A percentile compares a stretch with the other conserved stretches of the same genome.
These are phyloP conservation scores for Gopherus flavomarginatus DNA, from an alignment of 2,113 vertebrate species.

Conservation along the genomic window DNA sequence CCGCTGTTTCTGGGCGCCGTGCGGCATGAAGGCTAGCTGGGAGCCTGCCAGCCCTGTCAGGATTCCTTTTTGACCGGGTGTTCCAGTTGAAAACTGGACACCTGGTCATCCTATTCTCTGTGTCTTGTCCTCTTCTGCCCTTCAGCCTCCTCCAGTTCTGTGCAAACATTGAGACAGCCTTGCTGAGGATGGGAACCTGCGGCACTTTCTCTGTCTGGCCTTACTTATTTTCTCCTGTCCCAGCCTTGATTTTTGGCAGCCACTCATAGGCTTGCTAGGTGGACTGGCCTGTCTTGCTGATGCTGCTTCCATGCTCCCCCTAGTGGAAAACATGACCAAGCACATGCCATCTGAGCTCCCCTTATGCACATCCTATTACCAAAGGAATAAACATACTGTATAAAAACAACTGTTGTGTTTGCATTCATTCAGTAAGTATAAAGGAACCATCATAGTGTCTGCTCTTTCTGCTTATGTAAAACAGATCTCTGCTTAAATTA, in stretches of 20 bases:
- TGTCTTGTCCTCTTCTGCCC: background rate
- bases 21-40: too few relatives aligned
- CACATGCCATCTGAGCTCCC: background rate
- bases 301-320: background rate
- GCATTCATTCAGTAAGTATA: background rate
- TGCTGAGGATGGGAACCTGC: background rate
- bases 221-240: background rate
- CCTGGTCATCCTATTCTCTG: too few relatives aligned
- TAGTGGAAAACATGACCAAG: background rate
- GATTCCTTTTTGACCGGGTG: too few relatives aligned
- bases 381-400: background rate
- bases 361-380: too few relatives aligned
- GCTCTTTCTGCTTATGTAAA: background rate
- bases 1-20: too few relatives aligned
- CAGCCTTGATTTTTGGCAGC: background rate
- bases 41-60: too few relatives aligned
- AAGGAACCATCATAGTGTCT: background rate
- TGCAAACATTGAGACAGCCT: background rate
- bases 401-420: background rate
- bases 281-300: background rate
- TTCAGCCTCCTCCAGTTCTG: background rate
- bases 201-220: background rate
- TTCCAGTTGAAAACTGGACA: too few relatives aligned
- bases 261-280: background rate
- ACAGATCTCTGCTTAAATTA: constrained; percentile 17